Evolutionary conservation across 2,113 vertebrate genomes (phyloP).

Genomic region (Pimephales promelas): DNA sequence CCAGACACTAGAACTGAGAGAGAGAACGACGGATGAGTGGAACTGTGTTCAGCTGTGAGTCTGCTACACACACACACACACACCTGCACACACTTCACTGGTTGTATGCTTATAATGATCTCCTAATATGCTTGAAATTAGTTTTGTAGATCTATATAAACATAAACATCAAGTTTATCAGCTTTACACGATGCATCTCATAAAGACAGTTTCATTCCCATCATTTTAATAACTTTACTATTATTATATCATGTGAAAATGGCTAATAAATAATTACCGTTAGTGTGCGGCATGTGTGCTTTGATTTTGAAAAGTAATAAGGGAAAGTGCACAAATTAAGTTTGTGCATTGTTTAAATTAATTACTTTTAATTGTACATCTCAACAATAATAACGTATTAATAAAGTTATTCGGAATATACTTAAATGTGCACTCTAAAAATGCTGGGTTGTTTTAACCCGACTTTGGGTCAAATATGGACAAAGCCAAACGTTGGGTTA

Average conservation of each 20-base stretch:
- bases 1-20: constrained; percentile 9
- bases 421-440: no score
- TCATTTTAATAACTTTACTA: neutral
- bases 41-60: neutral
- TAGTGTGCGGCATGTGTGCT: neutral
- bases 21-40: neutral
- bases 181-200: no score
- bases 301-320: neutral
- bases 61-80: no score
- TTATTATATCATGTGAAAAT: neutral
- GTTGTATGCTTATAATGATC: no score
- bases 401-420: no score
- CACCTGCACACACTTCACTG: neutral
- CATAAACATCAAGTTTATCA: neutral
- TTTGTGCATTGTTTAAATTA: neutral
- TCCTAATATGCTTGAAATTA: neutral
- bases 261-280: neutral
- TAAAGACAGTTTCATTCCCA: neutral
- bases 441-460: no score
- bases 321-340: neutral
- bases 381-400: no score
- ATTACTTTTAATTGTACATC: no score
- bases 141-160: neutral
- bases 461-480: no score
- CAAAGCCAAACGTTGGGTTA: no score